Base-by-base conservation (phyloP, 2,888 invertebrate species). In the Ceratothoa steindachneri region DNA sequence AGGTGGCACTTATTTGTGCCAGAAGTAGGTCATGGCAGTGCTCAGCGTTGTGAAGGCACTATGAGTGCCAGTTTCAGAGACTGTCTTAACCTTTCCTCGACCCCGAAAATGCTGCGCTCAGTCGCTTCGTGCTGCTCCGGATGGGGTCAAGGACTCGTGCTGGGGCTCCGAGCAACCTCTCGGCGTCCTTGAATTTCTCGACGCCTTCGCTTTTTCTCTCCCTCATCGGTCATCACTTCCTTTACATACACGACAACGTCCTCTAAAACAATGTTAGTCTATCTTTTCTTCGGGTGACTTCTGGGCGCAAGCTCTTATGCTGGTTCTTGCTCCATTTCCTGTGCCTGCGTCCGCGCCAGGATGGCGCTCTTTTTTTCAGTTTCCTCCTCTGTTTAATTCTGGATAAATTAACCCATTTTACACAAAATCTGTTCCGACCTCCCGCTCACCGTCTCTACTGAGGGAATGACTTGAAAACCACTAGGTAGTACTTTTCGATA, bases 211-310 rank as follows among this genome's bases (percentile, higher is more conserved):
- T 68, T 29, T 65, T 22, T 60, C 64, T 67, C 64, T 27, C 64
- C n/a, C 64, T 9, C 15, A 9, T 22, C 24, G 7, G 7, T 22
- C 24, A 19, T 19, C 60, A 12, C 60, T 9, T 30, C 24, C 67
- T n/a, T n/a, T n/a, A n/a, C n/a, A n/a, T n/a, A n/a, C n/a, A n/a
- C n/a, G n/a, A n/a, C n/a, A n/a, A n/a, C n/a, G 31, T n/a, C n/a
- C n/a, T n/a, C 74, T 71, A 53, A 67, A 55, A 28, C 67, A 52
- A 53, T 60, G 67, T 74, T 60, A 55, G 31, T 68, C 67, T 68
- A 30, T 55, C 68, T 30, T 60, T 29, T 27, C 60, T 30, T 30
- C 55, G n/a, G 31, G 67, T 31, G 29, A 66, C 51, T 41, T 51
- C 66, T 41, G 27, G 24, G 28, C 51, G 64, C 19, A 9, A 2